Percentiles rank a stretch among this genome's conserved stretches.
Conservation (phyloP, 2,113 vertebrate genomes). For the Equus przewalskii region DNA sequence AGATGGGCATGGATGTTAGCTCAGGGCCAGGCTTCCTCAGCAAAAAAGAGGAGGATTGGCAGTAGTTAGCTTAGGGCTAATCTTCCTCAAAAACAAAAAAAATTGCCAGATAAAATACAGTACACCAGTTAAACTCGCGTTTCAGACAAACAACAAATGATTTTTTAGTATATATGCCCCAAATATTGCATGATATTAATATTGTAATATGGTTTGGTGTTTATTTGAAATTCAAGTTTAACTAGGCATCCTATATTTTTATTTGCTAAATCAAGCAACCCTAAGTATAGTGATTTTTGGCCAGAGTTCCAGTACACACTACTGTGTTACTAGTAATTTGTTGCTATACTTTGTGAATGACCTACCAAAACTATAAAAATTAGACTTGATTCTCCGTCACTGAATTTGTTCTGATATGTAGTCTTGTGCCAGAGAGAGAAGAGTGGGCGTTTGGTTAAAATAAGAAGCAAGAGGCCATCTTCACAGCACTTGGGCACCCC, state of each 20-base stretch:
- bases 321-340: not conserved
- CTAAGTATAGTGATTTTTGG: not conserved
- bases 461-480: not conserved
- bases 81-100: not conserved
- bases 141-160: not conserved
- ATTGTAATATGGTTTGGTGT: not conserved
- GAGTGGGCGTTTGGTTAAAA: not conserved
- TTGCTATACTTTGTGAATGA: not conserved
- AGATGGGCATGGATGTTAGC: no score
- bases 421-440: not conserved
- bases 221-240: slow-evolving; percentile 33
- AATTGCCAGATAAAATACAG: not conserved
- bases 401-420: not conserved
- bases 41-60: no score
- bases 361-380: not conserved
- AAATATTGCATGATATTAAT: not conserved
- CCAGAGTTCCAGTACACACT: not conserved
- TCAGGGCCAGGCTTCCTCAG: no score
- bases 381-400: not conserved
- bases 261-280: not conserved
- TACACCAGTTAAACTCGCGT: not conserved
- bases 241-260: not conserved
- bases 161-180: not conserved
- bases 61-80: no score
- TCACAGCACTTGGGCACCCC: not conserved